These are phyloP conservation scores for Myiozetetes cayanensis DNA, from an alignment of 2,113 vertebrate species.

Conservation along the genomic window DNA sequence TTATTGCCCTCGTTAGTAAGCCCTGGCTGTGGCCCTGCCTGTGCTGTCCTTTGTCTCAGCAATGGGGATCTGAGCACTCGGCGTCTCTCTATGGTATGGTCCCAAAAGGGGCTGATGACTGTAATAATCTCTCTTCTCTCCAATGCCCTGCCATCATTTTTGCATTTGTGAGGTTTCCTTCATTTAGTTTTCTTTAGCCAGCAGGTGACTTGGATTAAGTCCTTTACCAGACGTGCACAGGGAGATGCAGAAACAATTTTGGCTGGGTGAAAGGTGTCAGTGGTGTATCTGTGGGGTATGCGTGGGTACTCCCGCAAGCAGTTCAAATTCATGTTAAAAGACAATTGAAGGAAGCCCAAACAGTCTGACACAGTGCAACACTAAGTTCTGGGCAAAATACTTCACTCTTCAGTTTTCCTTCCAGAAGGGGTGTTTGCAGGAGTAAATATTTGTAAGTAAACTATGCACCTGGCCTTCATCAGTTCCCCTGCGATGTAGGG, in stretches of 20 bases:
- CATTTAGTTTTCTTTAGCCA: neutral
- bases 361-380: neutral
- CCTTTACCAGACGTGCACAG: rapidly evolving
- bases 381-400: neutral
- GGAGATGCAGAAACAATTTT: neutral
- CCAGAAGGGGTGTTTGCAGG: neutral
- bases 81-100: neutral
- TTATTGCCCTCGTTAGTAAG: neutral
- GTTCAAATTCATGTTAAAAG: neutral
- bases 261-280: neutral
- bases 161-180: neutral
- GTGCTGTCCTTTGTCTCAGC: neutral
- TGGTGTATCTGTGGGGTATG: neutral
- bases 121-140: neutral
- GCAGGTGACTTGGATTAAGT: neutral
- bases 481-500: rapidly evolving
- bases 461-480: neutral
- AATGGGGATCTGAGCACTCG: rapidly evolving
- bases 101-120: neutral
- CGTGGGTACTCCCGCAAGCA: neutral
- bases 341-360: neutral
- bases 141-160: rapidly evolving
- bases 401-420: neutral
- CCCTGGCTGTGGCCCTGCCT: neutral
- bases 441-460: neutral